Base-by-base conservation (phyloP, 2,888 invertebrate genomes). In the Ferdinandea cuprea region DNA sequence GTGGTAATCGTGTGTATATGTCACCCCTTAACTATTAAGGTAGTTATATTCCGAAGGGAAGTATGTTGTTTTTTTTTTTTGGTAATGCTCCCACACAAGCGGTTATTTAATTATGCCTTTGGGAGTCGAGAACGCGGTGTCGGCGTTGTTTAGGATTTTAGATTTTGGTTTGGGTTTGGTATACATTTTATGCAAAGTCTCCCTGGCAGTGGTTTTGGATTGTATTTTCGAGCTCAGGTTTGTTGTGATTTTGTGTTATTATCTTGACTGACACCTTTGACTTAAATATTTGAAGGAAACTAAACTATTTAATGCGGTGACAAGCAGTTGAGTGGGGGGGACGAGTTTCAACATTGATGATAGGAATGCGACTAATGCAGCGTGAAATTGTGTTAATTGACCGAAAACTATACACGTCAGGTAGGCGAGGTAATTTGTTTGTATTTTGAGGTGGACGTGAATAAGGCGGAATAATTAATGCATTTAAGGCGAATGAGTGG, bases 41-140 rank as follows among this genome's bases (percentile, higher is more conserved):
- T n/a, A 8, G 8, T 37, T 15, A 48, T 17, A 9, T 40, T n/a
- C 28, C 8, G n/a, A 4, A 17, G 28, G 40, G n/a, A 19, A 35
- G 17, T 19, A 37, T 46, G 42, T 73, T 54, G 5, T 54, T 61
- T 54, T 35, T 40, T 30, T n/a, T n/a, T n/a, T n/a, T n/a, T n/a
- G n/a, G n/a, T n/a, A n/a, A n/a, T n/a, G n/a, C n/a, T n/a, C n/a
- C 17, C 54, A 63, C 61, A 72, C 52, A 46, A 46, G 37, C 63
- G 63, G 44, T 56, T 63, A 46, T 73, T 65, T 73, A 48, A 65
- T 65, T 73, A 73, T 56, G 37, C 63, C 63, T 54, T 65, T 30
- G 72, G 54, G 63, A 73, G 11, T 13, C n/a, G n/a, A 11, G 37
- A 56, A 56, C 73, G 17, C n/a, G n/a, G n/a, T n/a, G n/a, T 2